Base-by-base conservation (phyloP, 2,797 vertebrate species). In the Microcaecilia unicolor region DNA sequence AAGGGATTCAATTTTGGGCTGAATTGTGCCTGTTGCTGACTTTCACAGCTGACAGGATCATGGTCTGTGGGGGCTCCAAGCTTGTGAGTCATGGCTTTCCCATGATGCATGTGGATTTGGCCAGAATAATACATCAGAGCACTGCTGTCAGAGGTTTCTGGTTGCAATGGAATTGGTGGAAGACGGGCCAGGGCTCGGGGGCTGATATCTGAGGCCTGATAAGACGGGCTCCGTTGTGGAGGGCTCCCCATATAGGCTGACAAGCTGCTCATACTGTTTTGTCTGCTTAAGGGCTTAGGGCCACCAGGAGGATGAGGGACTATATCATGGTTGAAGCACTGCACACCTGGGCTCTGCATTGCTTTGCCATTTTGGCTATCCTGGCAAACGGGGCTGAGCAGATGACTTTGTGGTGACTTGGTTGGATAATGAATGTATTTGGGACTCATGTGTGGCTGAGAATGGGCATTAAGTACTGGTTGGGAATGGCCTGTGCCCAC, bases 251-350 rank as follows among this genome's bases (percentile, higher is more conserved):
- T 33, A 24, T 85, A 95, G 22, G 64, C 55, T 18, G 42, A 46
- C 35, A 47, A 57, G 31, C 69, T 84, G 32, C 74, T 64, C 33
- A 87, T 44, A 43, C 72, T 75, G 61, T 64, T 72, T 15, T 88
- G 90, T 26, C 85, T 84, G 25, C 62, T 84, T 1, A 79, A 62
- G 0, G 84, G 78, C 37, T 90, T 93, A 1, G 70, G 80, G 19
- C 68, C 73, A 15, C 75, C 74, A 0, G 92, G 90, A 1, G 88
- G 90, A 16, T 85, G 80, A 0, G 91, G 91, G 27, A 78, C 61
- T 64, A 88, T 70, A 29, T 87, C 87, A 5, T 78, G 76, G 47
- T 43, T 61, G 21, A 86, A 91, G 65, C 84, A 86, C 1, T 84
- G 72, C 14, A 71, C 45, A 3, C 62, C 69, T 3, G 84, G 61